Conservation (phyloP, 2,113 vertebrate genomes). For the Hippocampus barbouri region DNA sequence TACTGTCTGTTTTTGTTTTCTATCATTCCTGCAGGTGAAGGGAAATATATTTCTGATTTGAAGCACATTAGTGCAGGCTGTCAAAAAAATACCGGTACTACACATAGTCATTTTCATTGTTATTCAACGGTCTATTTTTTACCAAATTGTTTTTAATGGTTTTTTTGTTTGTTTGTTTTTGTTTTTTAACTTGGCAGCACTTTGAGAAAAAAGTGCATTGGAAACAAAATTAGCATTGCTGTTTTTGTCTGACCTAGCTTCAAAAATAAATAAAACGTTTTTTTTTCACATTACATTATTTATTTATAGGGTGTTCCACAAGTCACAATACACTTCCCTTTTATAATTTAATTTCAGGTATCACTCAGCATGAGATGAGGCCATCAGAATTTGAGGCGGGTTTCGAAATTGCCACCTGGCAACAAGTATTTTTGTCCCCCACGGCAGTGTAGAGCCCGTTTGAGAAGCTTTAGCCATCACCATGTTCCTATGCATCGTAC, state of each 20-base stretch:
- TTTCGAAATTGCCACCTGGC: background rate
- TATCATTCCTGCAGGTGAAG: background rate
- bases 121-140: too few species aligned
- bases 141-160: too few species aligned
- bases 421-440: background rate
- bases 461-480: background rate
- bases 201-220: too few species aligned
- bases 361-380: background rate
- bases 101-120: too few species aligned
- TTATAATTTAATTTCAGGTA: background rate
- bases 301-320: background rate
- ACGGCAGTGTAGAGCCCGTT: background rate
- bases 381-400: background rate
- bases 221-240: too few species aligned
- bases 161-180: too few species aligned
- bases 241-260: too few species aligned
- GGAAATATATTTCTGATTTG: background rate
- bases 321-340: background rate
- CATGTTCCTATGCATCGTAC: background rate
- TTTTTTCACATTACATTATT: too few species aligned
- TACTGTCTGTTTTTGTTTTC: background rate
- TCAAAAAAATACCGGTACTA: background rate
- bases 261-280: too few species aligned
- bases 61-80: background rate
- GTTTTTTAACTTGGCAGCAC: too few species aligned